Evolutionary conservation across 2,797 vertebrate species (phyloP).

Genomic region (Odontamblyopus rebecca): DNA sequence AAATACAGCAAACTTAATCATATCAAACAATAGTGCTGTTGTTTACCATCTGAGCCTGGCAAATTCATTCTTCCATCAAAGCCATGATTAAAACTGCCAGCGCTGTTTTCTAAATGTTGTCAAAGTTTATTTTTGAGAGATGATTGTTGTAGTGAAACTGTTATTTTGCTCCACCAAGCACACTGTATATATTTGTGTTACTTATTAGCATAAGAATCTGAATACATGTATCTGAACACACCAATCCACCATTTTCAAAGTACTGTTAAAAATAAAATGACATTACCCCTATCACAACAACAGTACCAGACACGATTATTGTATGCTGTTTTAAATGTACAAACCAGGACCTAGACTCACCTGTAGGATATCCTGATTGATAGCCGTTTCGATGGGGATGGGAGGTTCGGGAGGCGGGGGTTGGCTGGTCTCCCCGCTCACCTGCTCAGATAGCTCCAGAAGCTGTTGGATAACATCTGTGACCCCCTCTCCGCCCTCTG

Average conservation of each 20-base stretch:
- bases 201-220: too few species aligned
- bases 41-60: background rate
- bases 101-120: background rate
- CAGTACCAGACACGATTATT: background rate
- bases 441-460: slow-evolving; percentile 92
- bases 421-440: slow-evolving; percentile 83
- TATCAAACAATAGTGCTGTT: background rate
- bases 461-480: slow-evolving; percentile 98
- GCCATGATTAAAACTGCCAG: background rate
- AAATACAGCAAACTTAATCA: background rate
- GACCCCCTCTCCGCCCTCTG: slow-evolving; percentile 80
- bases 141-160: too few species aligned
- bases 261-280: background rate
- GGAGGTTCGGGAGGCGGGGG: slow-evolving; percentile 81
- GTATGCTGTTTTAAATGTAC: background rate
- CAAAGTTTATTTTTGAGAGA: too few species aligned
- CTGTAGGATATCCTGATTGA: slow-evolving; percentile 97
- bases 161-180: too few species aligned
- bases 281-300: background rate
- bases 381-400: slow-evolving; percentile 88
- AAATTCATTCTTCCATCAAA: background rate
- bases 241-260: background rate
- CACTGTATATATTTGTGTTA: too few species aligned
- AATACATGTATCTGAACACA: background rate
- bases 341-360: slow-evolving; percentile 61